Conservation (phyloP, 2,888 invertebrate species). For the Creontiades dilutus region DNA sequence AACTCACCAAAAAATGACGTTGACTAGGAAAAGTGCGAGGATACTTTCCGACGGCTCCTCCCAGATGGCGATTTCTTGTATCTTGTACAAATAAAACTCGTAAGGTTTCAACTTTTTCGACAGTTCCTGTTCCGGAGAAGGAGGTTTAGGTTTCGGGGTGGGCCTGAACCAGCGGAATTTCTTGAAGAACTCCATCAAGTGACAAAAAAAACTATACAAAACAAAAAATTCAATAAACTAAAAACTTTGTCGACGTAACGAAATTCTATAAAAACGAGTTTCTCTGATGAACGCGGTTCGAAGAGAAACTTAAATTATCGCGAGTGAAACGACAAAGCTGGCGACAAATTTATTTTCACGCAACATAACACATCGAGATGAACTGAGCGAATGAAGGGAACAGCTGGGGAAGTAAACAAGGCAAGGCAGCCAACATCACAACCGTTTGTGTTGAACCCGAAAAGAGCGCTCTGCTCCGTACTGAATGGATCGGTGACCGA, state of each 20-base stretch:
- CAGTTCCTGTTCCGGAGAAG: conserved; percentile 67
- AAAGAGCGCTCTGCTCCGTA: too few relatives aligned
- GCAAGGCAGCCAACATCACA: background rate
- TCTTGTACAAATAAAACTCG: conserved; percentile 76
- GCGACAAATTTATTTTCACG: conserved; percentile 17
- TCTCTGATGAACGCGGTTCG: background rate
- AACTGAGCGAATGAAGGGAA: conserved; percentile 37
- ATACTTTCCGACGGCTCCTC: conserved; percentile 78
- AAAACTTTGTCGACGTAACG: background rate
- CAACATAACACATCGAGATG: conserved; percentile 50
- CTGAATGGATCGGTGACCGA: too few relatives aligned
- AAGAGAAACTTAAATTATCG: background rate
- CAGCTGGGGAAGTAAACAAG: conserved; percentile 58
- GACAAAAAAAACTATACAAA: background rate
- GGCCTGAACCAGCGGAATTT: conserved; percentile 39
- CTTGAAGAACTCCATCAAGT: conserved; percentile 64
- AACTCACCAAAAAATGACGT: conserved; percentile 79
- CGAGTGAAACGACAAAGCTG: background rate
- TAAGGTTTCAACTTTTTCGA: conserved; percentile 73
- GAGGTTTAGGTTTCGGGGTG: conserved; percentile 51
- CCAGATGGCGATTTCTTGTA: conserved; percentile 78
- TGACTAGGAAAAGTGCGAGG: conserved; percentile 78
- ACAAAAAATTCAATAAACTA: background rate
- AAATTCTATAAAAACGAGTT: background rate
- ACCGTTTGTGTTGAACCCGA: background rate